Conservation (phyloP, 2,888 invertebrate species). For the Brachynemurus nebulosus region DNA sequence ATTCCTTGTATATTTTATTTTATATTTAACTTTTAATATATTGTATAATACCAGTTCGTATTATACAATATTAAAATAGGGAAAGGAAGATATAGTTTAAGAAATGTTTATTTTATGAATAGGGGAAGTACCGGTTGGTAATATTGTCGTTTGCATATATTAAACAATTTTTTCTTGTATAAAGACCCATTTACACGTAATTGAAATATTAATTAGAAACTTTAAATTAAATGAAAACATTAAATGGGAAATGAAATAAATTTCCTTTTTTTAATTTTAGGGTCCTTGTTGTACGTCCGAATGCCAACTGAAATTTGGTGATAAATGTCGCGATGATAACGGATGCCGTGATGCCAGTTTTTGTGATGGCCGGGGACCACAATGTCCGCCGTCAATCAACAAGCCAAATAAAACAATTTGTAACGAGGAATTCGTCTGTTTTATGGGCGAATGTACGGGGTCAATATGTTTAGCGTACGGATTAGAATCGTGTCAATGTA, state of each 20-base stretch:
- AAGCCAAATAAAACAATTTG: conserved; percentile 92
- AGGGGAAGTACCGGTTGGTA: conserved; percentile 26
- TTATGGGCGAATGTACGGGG: conserved; percentile 93
- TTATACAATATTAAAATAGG: no score
- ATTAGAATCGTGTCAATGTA: conserved; percentile 89
- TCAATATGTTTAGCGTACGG: conserved; percentile 96
- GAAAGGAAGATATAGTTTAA: no score
- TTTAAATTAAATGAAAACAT: conserved; percentile 3
- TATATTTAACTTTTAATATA: no score
- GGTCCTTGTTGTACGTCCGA: conserved; percentile 91
- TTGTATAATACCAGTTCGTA: no score
- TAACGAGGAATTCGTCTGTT: conserved; percentile 94
- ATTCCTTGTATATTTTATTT: no score
- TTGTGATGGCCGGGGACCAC: conserved; percentile 78
- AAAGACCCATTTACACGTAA: neutral
- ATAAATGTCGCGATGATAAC: conserved; percentile 84
- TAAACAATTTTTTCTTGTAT: conserved; percentile 3
- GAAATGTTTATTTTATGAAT: conserved; percentile 3
- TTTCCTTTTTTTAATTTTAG: conserved; percentile 31
- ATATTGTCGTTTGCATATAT: conserved; percentile 23
- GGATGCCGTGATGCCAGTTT: conserved; percentile 87
- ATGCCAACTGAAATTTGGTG: conserved; percentile 71
- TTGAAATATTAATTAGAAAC: neutral
- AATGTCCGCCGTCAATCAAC: conserved; percentile 84
- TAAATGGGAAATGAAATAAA: no score